Conservation (phyloP, 2,113 vertebrate species). For the Poeciliopsis retropinna region DNA sequence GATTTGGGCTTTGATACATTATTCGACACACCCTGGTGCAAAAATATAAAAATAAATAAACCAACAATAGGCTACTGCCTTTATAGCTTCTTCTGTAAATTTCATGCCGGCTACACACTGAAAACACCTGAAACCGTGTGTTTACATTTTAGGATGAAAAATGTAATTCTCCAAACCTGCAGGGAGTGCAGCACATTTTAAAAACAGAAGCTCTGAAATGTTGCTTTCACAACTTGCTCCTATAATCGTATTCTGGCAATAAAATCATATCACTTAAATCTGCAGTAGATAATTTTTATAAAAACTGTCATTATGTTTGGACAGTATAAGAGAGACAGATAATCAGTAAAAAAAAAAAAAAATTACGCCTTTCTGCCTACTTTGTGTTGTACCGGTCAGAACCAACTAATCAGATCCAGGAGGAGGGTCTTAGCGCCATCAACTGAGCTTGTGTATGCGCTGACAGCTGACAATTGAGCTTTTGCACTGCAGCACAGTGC, state of each 20-base stretch:
- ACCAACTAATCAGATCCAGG: too few relatives aligned
- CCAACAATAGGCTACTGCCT: background rate
- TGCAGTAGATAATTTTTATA: too few relatives aligned
- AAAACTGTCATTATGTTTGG: too few relatives aligned
- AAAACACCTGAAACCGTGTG: background rate
- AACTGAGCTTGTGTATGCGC: too few relatives aligned
- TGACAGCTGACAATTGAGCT: too few relatives aligned
- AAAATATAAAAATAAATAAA: background rate
- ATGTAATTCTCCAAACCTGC: background rate
- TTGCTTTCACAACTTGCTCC: background rate
- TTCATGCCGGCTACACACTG: background rate
- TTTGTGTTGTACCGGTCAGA: too few relatives aligned
- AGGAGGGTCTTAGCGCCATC: too few relatives aligned
- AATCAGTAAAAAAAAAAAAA: too few relatives aligned
- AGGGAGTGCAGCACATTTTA: background rate
- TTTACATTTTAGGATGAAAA: background rate
- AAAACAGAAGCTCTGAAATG: background rate
- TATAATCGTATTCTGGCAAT: background rate
- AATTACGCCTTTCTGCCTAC: too few relatives aligned
- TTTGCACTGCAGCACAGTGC: too few relatives aligned
- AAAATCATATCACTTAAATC: background rate
- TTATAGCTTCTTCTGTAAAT: background rate
- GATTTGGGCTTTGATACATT: background rate
- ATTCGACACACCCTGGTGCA: background rate
- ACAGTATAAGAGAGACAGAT: too few relatives aligned